Evolutionary conservation across 2,797 vertebrate genomes (phyloP).

Genomic region (Echiichthys vipera): DNA sequence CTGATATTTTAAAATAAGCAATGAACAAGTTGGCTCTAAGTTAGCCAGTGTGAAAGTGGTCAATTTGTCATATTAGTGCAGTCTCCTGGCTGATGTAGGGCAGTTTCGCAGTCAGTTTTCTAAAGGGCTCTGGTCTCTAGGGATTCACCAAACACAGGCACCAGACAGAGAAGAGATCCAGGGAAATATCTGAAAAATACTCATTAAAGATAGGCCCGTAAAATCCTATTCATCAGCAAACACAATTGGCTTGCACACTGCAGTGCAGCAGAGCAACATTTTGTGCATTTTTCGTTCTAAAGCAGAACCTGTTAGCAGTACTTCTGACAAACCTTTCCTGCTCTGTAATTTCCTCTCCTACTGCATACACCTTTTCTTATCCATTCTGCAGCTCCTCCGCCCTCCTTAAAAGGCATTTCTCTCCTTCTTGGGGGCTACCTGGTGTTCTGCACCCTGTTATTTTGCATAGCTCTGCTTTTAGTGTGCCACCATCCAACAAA

Average conservation of each 20-base stretch:
- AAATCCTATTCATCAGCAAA: slow-evolving; percentile 34
- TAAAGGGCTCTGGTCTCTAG: slow-evolving; percentile 43
- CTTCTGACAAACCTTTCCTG: slow-evolving; percentile 18
- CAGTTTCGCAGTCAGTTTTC: slow-evolving; percentile 49
- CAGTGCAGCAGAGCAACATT: slow-evolving; percentile 19
- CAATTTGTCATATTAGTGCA: slow-evolving; percentile 35
- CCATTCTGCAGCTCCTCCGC: slow-evolving; percentile 43
- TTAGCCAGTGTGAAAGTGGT: slow-evolving; percentile 33
- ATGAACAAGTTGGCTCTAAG: slow-evolving; percentile 28
- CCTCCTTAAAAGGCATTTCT: slow-evolving; percentile 61
- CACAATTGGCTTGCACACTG: slow-evolving; percentile 7
- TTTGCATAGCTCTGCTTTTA: slow-evolving; percentile 49
- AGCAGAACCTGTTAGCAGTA: slow-evolving; percentile 46
- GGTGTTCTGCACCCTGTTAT: slow-evolving; percentile 56
- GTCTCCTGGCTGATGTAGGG: slow-evolving; percentile 19
- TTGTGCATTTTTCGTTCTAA: slow-evolving; percentile 41
- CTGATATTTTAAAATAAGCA: slow-evolving; percentile 46
- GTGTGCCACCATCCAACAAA: slow-evolving; percentile 56
- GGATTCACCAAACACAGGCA: slow-evolving; percentile 45
- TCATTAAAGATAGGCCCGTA: slow-evolving; percentile 41
- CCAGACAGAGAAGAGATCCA: slow-evolving; percentile 33
- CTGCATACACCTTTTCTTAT: slow-evolving; percentile 33
- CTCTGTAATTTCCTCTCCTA: slow-evolving; percentile 49
- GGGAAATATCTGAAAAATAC: slow-evolving; percentile 45
- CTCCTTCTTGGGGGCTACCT: slow-evolving; percentile 34